A percentile compares a stretch with the other conserved stretches of the same genome.
These are phyloP conservation scores for Subacronicta megacephala DNA, from an alignment of 2,888 invertebrate species.

Conservation along the genomic window DNA sequence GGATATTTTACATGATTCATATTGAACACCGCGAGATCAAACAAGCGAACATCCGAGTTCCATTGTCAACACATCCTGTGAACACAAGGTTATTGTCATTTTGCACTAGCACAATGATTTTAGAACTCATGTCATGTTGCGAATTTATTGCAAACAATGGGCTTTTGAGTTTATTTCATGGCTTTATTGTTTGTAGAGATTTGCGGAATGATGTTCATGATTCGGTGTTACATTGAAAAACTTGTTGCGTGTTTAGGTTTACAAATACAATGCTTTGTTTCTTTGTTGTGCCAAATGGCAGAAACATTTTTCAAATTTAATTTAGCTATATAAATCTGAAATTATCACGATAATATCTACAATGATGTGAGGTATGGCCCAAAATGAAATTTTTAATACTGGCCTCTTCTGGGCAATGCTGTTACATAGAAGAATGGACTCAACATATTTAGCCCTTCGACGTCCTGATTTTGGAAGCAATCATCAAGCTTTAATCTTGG, in stretches of 20 bases:
- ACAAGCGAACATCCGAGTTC: slow-evolving; percentile 54
- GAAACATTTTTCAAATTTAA: no score
- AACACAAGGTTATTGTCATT: slow-evolving; percentile 47
- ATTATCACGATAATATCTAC: no score
- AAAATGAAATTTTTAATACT: no score
- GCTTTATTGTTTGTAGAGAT: slow-evolving; percentile 25
- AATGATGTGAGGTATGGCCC: no score
- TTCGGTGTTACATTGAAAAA: slow-evolving; percentile 12
- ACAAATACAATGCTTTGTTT: no score
- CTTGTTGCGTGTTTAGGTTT: background rate
- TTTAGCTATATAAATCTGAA: no score
- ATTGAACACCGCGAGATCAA: slow-evolving; percentile 36
- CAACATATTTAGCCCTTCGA: no score
- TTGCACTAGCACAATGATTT: slow-evolving; percentile 44
- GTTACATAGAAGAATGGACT: no score
- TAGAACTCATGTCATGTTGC: slow-evolving; percentile 32
- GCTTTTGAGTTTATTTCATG: slow-evolving; percentile 32
- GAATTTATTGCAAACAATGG: slow-evolving; percentile 47
- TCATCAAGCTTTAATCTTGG: no score
- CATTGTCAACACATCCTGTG: slow-evolving; percentile 53
- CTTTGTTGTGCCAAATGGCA: no score
- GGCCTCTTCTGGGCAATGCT: no score
- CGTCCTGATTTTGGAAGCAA: no score
- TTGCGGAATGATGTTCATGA: slow-evolving; percentile 7
- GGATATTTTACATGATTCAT: slow-evolving; percentile 43